These are phyloP conservation scores for Tauraco hartlaubi DNA, from an alignment of 2,797 vertebrate genomes.

Conservation along the genomic window DNA sequence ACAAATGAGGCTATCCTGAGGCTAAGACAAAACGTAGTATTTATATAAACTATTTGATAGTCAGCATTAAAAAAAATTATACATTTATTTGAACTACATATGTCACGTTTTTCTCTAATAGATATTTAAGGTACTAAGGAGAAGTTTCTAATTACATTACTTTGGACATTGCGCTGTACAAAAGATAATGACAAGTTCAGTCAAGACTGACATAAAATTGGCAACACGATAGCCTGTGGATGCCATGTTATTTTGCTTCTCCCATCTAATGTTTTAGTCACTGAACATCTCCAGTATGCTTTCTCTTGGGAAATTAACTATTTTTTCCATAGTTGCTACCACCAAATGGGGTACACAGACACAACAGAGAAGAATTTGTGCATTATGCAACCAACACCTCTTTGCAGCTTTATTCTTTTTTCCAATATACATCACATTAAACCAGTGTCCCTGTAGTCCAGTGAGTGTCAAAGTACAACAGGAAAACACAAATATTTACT, in stretches of 20 bases:
- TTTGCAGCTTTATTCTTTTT: not conserved
- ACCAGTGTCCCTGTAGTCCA: constrained; percentile 12
- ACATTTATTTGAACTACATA: too few species aligned
- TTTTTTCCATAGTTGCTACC: constrained; percentile 25
- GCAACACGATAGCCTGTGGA: not conserved
- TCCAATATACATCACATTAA: constrained; percentile 39
- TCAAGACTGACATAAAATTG: not conserved
- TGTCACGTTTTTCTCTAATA: not conserved
- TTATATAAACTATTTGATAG: not conserved
- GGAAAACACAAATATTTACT: constrained; percentile 31
- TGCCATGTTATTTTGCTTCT: not conserved
- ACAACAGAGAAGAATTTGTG: constrained; percentile 35
- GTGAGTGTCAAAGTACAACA: not conserved
- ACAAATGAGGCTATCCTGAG: not conserved
- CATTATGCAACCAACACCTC: not conserved
- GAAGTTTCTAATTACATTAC: not conserved
- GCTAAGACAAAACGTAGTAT: not conserved
- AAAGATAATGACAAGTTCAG: not conserved
- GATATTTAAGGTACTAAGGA: not conserved
- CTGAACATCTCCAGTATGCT: not conserved
- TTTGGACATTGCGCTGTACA: not conserved
- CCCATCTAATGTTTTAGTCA: constrained; percentile 9
- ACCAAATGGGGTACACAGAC: not conserved
- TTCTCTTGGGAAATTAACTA: constrained; percentile 47
- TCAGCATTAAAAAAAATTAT: not conserved